Base-by-base conservation (phyloP, 2,888 invertebrate species). In the Hyposoter dolosus region DNA sequence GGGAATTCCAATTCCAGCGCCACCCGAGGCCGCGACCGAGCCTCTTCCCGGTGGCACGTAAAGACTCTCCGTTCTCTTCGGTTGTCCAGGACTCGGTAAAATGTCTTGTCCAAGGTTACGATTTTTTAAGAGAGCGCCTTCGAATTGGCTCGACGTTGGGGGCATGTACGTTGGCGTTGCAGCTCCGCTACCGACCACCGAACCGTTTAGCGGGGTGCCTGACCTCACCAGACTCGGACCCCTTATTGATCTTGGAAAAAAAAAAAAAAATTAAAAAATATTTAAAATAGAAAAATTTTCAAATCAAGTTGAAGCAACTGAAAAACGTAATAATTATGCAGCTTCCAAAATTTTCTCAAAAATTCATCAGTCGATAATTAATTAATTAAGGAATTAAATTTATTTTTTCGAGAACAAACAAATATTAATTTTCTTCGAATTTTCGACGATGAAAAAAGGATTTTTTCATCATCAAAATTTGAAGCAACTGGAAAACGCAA, bases 11-110 rank as follows among this genome's bases (percentile, higher is more conserved):
- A 88, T 87, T 89, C 91, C 88, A 53, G 85, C 86, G 43, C 85
- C 88, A 32, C 88, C 89, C 40, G 84, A 88, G 88, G 94, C 94
- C 92, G 93, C 94, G 90, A 94, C 93, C 87, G 90, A 90, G 35
- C 91, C 91, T 65, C 93, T 91, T 87, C 94, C 95, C 72, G 96
- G 96, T 91, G 95, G 95, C 91, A 98, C 96, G 94, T 97, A 98
- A 91, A 98, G 95, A 93, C 98, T 98, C 95, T 98, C 98, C 88
- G 98, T 98, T 92, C 98, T 96, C 94, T 98, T 98, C 84, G 98
- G 98, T 94, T 98, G 98, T 92, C 97, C 97, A 84, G 96, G 96
- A 90, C 98, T 98, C 87, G 98, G 98, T 92, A 98, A 96, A 94
- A 98, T 98, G 93, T 98, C 98, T 95, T 98, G 98, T 86, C 98